Percentiles rank a stretch among this genome's conserved stretches.
Conservation (phyloP, 2,888 invertebrate genomes). For the Ormyrus rosae region DNA sequence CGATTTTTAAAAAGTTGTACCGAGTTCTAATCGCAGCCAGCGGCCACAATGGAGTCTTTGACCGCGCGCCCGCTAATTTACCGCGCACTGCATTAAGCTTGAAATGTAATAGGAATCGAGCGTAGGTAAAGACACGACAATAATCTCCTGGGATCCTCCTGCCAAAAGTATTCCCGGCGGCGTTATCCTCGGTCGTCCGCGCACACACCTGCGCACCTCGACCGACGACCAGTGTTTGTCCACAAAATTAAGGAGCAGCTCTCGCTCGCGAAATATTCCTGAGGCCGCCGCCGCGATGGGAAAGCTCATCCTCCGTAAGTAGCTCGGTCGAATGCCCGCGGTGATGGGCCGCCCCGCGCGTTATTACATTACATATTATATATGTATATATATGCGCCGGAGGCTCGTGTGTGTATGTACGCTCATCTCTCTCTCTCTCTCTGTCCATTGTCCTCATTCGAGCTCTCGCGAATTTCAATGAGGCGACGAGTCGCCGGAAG, state of each 20-base stretch:
- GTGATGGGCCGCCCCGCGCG: constrained; percentile 8
- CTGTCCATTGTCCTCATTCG: constrained; percentile 36
- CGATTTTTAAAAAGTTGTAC: too few relatives aligned
- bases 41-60: too few relatives aligned
- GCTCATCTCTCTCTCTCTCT: background rate
- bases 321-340: constrained; percentile 21
- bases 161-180: background rate
- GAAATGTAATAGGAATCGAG: too few relatives aligned
- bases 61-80: too few relatives aligned
- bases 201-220: background rate
- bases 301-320: constrained; percentile 16
- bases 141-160: too few relatives aligned
- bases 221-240: too few relatives aligned
- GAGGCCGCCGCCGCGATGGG: background rate
- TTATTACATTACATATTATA: too few relatives aligned
- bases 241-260: constrained; percentile 13
- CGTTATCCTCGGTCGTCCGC: background rate
- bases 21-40: too few relatives aligned
- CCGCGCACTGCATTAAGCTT: too few relatives aligned
- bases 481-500: background rate
- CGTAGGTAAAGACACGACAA: too few relatives aligned
- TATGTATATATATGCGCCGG: too few relatives aligned
- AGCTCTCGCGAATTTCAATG: constrained; percentile 22
- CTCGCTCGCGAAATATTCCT: background rate
- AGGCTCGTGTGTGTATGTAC: background rate